Base-by-base conservation (phyloP, 37 sponge, comb jelly and placozoan genomes). In the Ephydatia muelleri region DNA sequence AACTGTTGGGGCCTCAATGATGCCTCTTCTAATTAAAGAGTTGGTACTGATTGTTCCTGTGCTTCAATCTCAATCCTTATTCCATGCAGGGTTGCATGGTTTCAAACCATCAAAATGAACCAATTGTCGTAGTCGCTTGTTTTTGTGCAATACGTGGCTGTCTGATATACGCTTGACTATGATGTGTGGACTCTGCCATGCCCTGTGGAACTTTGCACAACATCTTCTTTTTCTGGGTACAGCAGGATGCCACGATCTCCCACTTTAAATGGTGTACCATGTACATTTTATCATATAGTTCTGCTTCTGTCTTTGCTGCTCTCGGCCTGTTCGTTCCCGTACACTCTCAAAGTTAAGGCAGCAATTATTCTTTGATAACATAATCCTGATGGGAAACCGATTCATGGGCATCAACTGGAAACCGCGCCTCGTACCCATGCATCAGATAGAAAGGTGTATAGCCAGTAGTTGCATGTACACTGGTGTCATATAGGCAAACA, bases 61-160 rank as follows among this genome's bases (percentile, higher is more conserved):
- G n/a, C n/a, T n/a, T n/a, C n/a, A n/a, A n/a, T 19, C 57, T 57
- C 57, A 57, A 57, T 57, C 57, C 57, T 57, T 57, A 57, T 57
- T 71, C 72, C 72, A n/a, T n/a, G n/a, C n/a, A 68, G 70, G 28
- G 29, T 28, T 68, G 70, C 70, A 68, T 68, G 11, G 70, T 28
- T 68, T 68, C 3, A 68, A 28, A 26, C 70, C 28, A 33, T 71
- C 30, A 71, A 71, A 25, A 33, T 16, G 72, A 30, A 71, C 31
- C 30, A 71, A 26, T 33, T 34, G 32, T 34, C 30, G 31, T 33
- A 34, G 30, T 30, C 72, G 72, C 32, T 30, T 30, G 16, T 71
- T 71, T 5, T 33, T 71, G 72, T 34, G 32, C 72, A 33, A 33
- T 71, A 71, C 5, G 72, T 71, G 72, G n/a, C 72, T 71, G 72